Conservation (phyloP, 2,888 invertebrate species). For the Habrosyne pyritoides region DNA sequence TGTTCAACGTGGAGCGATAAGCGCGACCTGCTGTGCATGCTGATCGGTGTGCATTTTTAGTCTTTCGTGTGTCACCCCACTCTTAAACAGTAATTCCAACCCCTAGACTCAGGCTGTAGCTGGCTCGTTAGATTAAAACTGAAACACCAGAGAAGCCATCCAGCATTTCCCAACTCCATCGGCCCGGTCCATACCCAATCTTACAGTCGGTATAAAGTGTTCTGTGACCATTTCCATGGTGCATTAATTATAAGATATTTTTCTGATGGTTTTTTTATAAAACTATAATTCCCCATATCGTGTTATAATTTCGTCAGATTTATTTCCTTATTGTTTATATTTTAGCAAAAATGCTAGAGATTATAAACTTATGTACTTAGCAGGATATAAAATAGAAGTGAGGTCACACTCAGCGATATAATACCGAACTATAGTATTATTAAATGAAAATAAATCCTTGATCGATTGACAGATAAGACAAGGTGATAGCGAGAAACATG, state of each 20-base stretch:
- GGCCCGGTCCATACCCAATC: too few relatives aligned
- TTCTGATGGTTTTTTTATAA: neutral
- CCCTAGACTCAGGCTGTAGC: too few relatives aligned
- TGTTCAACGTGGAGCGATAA: slow-evolving; percentile 1
- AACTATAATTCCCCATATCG: neutral
- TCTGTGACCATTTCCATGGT: too few relatives aligned
- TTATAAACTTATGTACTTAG: neutral
- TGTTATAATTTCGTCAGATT: neutral
- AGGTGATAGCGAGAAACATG: neutral
- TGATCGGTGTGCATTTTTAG: neutral
- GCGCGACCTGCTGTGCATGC: neutral
- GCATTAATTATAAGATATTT: too few relatives aligned
- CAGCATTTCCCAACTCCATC: too few relatives aligned
- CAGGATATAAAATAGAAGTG: neutral
- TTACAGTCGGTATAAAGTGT: too few relatives aligned
- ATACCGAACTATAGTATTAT: neutral
- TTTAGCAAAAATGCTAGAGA: neutral
- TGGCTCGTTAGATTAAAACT: too few relatives aligned
- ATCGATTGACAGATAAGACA: slow-evolving; percentile 3
- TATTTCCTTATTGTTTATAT: neutral
- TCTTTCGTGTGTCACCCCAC: too few relatives aligned
- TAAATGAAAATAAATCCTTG: slow-evolving; percentile 7
- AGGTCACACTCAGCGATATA: neutral
- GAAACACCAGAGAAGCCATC: too few relatives aligned
- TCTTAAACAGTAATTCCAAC: too few relatives aligned